These are phyloP conservation scores for Rostratula benghalensis DNA, from an alignment of 2,113 vertebrate species.

Conservation along the genomic window DNA sequence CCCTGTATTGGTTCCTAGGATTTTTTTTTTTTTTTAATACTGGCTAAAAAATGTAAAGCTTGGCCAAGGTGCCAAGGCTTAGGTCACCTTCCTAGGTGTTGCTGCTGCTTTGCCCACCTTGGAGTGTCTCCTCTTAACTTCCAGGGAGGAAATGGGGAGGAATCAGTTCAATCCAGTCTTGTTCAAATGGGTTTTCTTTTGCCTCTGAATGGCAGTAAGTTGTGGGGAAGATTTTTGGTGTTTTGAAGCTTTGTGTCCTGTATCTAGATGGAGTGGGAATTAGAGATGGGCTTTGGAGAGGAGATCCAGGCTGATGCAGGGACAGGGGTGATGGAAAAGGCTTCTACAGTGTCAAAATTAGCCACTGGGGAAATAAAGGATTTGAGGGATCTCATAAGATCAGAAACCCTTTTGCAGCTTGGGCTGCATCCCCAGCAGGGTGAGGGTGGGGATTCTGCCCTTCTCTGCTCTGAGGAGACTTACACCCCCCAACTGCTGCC, in stretches of 20 bases:
- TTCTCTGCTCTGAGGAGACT: not conserved
- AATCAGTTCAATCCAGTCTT: not conserved
- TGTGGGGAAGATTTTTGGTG: accelerated
- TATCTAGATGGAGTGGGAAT: not conserved
- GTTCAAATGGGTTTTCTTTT: not conserved
- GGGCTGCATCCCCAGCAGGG: not conserved
- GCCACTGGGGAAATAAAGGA: not conserved
- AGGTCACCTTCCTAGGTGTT: not conserved
- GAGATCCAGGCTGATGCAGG: not conserved
- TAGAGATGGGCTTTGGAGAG: accelerated
- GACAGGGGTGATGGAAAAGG: not conserved
- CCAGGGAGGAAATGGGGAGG: not conserved
- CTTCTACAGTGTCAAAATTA: accelerated
- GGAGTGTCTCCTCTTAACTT: not conserved
- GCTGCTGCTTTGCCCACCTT: not conserved
- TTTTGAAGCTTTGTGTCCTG: not conserved
- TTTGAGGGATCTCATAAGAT: not conserved
- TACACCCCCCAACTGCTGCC: not conserved
- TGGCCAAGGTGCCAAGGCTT: not conserved
- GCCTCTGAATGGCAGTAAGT: not conserved
- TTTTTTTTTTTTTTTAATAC: not conserved
- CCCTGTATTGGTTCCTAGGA: accelerated
- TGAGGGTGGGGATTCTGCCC: not conserved
- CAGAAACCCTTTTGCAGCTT: not conserved
- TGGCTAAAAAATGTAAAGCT: not conserved